Evolutionary conservation across 2,797 vertebrate genomes (phyloP).

Genomic region (Uromys caudimaculatus): DNA sequence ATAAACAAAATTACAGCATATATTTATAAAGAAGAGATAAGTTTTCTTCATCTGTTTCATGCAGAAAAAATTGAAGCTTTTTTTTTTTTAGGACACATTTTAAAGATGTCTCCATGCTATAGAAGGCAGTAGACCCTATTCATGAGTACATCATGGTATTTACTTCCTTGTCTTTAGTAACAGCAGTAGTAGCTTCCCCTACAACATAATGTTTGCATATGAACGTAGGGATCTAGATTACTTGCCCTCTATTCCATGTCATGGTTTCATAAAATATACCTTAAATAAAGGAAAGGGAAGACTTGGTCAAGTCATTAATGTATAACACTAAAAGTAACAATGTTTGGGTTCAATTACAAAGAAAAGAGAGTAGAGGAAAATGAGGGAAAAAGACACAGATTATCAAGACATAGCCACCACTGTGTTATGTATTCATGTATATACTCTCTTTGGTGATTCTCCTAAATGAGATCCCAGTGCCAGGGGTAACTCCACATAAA

Average conservation of each 20-base stretch:
- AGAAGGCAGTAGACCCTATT: background rate
- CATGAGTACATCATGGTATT: background rate
- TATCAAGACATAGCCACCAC: background rate
- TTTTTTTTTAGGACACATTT: background rate
- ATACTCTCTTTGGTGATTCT: background rate
- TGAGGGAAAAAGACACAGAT: background rate
- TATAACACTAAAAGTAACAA: background rate
- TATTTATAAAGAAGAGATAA: background rate
- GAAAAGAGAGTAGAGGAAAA: background rate
- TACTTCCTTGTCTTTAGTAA: background rate
- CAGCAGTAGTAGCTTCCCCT: background rate
- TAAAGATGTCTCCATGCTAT: background rate
- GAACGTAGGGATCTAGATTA: background rate
- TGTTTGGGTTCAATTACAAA: background rate
- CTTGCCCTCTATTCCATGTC: background rate
- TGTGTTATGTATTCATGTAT: background rate
- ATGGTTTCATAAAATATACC: background rate
- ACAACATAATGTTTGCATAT: background rate
- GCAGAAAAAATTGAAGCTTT: background rate
- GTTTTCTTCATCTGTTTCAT: background rate
- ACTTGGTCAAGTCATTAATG: background rate
- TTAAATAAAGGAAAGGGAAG: background rate
- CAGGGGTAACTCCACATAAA: background rate
- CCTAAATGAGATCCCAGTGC: background rate
- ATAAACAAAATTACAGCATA: background rate